A percentile compares a stretch with the other conserved stretches of the same genome.
phyloP scores from a whole-genome alignment of 2,888 invertebrate species.

The Callyntrura sp. region DNA sequence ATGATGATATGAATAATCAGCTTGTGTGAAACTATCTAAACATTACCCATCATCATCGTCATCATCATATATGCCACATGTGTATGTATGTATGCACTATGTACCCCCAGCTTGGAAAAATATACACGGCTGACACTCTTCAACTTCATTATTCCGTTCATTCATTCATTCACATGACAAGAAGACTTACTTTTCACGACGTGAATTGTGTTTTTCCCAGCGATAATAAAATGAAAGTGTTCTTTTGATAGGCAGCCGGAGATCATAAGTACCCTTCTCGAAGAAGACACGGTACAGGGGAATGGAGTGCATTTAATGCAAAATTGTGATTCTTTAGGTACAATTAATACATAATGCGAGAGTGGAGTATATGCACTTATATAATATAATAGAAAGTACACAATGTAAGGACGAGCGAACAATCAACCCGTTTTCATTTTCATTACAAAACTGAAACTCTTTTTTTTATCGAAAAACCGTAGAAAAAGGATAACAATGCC shows the following conservation, averaged over 20 bases:
- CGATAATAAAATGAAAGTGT: slow-evolving; percentile 50
- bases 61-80: neutral
- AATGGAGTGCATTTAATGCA: slow-evolving; percentile 3
- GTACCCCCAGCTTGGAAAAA: no score
- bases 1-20: neutral
- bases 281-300: neutral
- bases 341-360: neutral
- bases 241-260: neutral
- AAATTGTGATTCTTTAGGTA: slow-evolving; percentile 29
- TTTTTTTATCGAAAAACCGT: slow-evolving; percentile 41
- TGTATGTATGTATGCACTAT: neutral
- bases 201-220: slow-evolving; percentile 41
- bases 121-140: neutral
- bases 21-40: neutral
- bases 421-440: slow-evolving; percentile 55
- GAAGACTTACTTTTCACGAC: slow-evolving; percentile 44
- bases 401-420: neutral
- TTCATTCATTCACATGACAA: slow-evolving; percentile 42
- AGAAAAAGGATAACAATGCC: slow-evolving; percentile 56
- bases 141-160: slow-evolving; percentile 58
- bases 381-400: neutral
- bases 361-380: neutral
- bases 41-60: neutral
- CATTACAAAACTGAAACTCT: slow-evolving; percentile 34
- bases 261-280: neutral